These are phyloP conservation scores for Petrocephalus sullivani DNA, from an alignment of 2,797 vertebrate genomes.

Conservation along the genomic window DNA sequence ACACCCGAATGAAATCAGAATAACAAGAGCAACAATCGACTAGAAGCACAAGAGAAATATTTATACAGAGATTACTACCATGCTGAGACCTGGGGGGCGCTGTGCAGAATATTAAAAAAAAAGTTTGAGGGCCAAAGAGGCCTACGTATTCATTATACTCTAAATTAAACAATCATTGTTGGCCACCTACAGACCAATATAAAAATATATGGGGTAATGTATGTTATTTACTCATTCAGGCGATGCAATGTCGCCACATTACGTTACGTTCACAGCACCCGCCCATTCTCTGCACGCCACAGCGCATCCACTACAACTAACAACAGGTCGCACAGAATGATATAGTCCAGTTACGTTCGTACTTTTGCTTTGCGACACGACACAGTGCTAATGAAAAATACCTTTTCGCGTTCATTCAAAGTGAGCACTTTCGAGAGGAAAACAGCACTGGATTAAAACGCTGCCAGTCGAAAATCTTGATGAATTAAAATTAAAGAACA, in stretches of 20 bases:
- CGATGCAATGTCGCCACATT: background rate
- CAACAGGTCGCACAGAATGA: background rate
- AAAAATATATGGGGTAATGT: background rate
- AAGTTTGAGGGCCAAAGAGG: constrained; percentile 8
- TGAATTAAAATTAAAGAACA: background rate
- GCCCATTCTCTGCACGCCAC: background rate
- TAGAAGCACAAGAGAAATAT: background rate
- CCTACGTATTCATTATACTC: constrained; percentile 7
- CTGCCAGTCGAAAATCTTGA: background rate
- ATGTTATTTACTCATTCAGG: background rate
- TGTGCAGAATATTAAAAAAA: constrained; percentile 11
- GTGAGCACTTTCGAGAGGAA: background rate
- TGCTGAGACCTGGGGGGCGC: constrained; percentile 25
- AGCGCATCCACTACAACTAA: background rate
- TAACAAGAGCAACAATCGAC: background rate
- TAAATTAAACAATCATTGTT: constrained; percentile 19
- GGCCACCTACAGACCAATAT: background rate
- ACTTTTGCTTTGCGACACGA: background rate
- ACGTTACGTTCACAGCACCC: background rate
- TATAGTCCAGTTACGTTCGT: background rate
- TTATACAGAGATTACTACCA: background rate
- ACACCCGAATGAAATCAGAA: background rate
- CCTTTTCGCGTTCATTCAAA: background rate
- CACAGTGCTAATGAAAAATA: background rate
- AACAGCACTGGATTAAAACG: background rate